Evolutionary conservation across 2,888 invertebrate species (phyloP).

Genomic region (Atethmia centrago): DNA sequence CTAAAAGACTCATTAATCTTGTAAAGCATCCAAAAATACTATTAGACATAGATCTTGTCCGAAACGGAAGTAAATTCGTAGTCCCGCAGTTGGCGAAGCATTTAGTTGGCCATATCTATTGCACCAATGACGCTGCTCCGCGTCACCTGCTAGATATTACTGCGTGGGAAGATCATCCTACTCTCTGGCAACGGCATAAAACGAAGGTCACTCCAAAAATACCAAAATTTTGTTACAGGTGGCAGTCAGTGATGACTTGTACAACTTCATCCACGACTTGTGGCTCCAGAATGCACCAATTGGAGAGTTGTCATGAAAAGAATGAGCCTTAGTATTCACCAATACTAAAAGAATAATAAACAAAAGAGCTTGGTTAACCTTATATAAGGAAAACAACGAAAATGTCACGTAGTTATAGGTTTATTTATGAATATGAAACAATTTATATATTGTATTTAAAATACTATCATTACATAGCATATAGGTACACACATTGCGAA

Average conservation of each 20-base stretch:
- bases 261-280: constrained; percentile 98
- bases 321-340: constrained; percentile 24
- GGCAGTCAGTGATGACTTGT: constrained; percentile 97
- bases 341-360: constrained; percentile 39
- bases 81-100: constrained; percentile 11
- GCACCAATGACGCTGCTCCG: neutral
- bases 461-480: constrained; percentile 13
- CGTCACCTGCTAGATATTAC: constrained; percentile 13
- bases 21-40: constrained; percentile 18
- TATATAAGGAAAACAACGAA: constrained; percentile 47
- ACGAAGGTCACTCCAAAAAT: neutral
- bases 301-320: constrained; percentile 96
- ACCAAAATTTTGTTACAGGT: constrained; percentile 89
- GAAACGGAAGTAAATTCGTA: neutral
- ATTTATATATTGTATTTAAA: constrained; percentile 29
- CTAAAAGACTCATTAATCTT: neutral
- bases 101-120: constrained; percentile 19
- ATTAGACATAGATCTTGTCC: neutral
- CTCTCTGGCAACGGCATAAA: neutral
- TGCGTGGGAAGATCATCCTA: constrained; percentile 8
- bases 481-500: constrained; percentile 23
- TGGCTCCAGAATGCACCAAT: constrained; percentile 99
- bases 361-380: constrained; percentile 41
- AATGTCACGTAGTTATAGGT: constrained; percentile 27
- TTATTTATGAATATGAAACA: constrained; percentile 43